These are phyloP conservation scores for Neopelma chrysocephalum DNA, from an alignment of 2,797 vertebrate genomes.

Conservation along the genomic window DNA sequence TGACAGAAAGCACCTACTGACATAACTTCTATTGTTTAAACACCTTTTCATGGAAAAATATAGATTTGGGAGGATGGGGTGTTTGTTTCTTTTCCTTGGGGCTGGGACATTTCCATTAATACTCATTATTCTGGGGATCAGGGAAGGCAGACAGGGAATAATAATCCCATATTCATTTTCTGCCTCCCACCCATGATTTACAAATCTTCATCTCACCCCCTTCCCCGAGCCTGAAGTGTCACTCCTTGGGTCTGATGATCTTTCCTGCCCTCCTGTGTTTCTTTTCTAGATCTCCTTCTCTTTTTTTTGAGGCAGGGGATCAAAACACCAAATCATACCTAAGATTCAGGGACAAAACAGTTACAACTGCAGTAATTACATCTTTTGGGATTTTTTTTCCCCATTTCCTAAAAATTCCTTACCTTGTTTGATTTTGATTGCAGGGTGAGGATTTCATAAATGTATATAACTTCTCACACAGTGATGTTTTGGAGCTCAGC, in stretches of 20 bases:
- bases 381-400: background rate
- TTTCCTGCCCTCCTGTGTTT: background rate
- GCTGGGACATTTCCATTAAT: background rate
- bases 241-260: background rate
- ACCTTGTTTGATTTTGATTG: background rate
- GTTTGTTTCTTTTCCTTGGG: background rate
- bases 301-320: background rate
- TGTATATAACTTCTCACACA: background rate
- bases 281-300: background rate
- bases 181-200: background rate
- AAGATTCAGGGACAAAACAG: background rate
- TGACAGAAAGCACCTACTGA: background rate
- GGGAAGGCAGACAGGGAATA: background rate
- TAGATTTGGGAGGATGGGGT: accelerated
- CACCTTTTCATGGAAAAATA: background rate
- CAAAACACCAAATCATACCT: background rate
- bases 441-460: background rate
- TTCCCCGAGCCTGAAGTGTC: background rate
- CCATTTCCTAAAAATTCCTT: background rate
- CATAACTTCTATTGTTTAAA: background rate
- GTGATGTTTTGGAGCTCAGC: background rate
- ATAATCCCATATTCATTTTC: background rate
- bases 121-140: background rate
- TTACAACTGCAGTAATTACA: background rate
- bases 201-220: background rate